These are phyloP conservation scores for Peromyscus maniculatus DNA, from an alignment of 2,113 vertebrate genomes.

Conservation along the genomic window DNA sequence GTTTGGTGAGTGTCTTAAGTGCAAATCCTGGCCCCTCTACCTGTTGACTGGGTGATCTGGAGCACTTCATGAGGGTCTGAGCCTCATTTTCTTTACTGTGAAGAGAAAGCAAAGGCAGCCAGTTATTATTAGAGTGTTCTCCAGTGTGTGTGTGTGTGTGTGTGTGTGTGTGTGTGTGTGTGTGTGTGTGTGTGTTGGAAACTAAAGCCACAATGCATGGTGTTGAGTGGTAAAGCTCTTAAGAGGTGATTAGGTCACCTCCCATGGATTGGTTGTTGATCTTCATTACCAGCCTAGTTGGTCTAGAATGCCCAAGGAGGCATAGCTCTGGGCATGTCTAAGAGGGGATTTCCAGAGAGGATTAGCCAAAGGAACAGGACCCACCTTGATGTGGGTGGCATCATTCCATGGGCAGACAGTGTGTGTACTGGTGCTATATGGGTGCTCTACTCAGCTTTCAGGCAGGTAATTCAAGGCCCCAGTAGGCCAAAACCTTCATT, in stretches of 20 bases:
- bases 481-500: background rate
- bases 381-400: background rate
- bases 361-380: background rate
- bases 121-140: background rate
- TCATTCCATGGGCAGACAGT: background rate
- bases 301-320: background rate
- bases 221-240: no score
- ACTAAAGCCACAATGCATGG: background rate
- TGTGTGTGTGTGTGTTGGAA: no score
- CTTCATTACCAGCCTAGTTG: background rate
- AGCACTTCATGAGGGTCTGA: background rate
- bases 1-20: background rate
- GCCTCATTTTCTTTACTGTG: background rate
- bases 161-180: no score
- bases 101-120: background rate
- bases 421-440: fast-evolving
- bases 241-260: background rate
- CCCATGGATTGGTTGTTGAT: background rate
- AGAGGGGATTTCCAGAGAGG: background rate
- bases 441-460: background rate
- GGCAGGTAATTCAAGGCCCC: background rate
- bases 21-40: background rate
- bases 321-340: background rate
- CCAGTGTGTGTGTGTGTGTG: no score
- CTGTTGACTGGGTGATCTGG: background rate